Base-by-base conservation (phyloP, 1,140 invertebrate species). In the Saccostrea echinata region DNA sequence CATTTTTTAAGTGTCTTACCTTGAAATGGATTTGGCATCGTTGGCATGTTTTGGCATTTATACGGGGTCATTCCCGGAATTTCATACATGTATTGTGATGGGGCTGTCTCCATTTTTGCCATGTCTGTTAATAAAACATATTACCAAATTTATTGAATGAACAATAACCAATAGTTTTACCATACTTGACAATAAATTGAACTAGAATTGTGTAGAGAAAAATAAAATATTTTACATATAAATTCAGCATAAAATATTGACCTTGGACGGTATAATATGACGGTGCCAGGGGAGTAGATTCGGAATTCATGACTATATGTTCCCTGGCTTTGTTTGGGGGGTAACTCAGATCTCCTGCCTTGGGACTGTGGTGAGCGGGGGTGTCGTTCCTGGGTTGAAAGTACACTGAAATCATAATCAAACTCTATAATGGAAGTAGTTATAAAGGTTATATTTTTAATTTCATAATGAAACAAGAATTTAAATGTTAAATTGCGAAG, bases 261-360 rank as follows among this genome's bases (percentile, higher is more conserved):
- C 84, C 84, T 64, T 24, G 57, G 27, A 64, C 53, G 53, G 57
- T 27, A 61, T 57, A 61, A 43, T 84, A 64, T 18, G 84, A n/a
- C 6, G 81, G 51, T 18, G 35, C 81, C 9, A 83, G 35, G 27
- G 87, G 87, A 11, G 84, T 80, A 6, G 87, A 84, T 27, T 85
- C 85, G 85, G 84, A 88, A 87, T 88, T 90, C 89, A 85, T 88
- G 16, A 35, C 8, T 61, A 55, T 61, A 13, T 55, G 53, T 35
- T 35, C 53, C 53, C 57, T 84, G 13, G 84, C 52, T 57, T 76
- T 52, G 21, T 43, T 35, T 21, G 55, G 27, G 64, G 51, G 12
- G 61, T 57, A 57, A 27, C n/a, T 80, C 21, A 61, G 33, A 33
- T 55, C 84, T 61, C 76, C 13, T 33, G 53, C 16, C 35, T 71